A percentile compares a stretch with the other conserved stretches of the same genome.
phyloP scores from a whole-genome alignment of 2,888 invertebrate genomes.

The Chelonus formosanus region DNA sequence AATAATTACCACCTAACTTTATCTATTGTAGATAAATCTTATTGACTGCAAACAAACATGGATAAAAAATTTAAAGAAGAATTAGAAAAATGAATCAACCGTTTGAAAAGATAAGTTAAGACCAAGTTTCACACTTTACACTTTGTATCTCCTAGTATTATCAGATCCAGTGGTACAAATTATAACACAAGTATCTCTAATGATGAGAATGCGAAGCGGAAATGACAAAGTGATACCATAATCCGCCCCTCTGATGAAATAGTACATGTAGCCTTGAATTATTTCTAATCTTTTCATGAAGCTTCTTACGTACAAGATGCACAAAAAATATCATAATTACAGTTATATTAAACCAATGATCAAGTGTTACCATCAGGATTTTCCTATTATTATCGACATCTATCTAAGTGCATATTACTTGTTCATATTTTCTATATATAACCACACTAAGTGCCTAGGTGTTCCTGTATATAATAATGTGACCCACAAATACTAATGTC shows the following conservation, averaged over 20 bases:
- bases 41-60: too few relatives aligned
- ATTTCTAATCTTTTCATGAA: conserved; percentile 60
- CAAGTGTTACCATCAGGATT: background rate
- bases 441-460: background rate
- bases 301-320: conserved; percentile 40
- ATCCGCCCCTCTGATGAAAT: conserved; percentile 34
- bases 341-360: conserved; percentile 43
- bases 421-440: conserved; percentile 3
- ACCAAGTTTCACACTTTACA: too few relatives aligned
- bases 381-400: conserved; percentile 49
- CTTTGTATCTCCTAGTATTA: too few relatives aligned
- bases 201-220: conserved; percentile 47
- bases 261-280: conserved; percentile 51
- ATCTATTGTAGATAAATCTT: too few relatives aligned
- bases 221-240: conserved; percentile 51
- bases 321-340: conserved; percentile 54
- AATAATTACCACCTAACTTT: too few relatives aligned
- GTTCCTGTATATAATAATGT: too few relatives aligned
- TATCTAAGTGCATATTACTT: background rate
- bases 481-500: conserved; percentile 38
- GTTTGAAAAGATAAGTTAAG: too few relatives aligned
- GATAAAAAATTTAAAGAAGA: too few relatives aligned
- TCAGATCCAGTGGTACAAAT: background rate
- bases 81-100: too few relatives aligned
- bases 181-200: conserved; percentile 1